Evolutionary conservation across 2,797 vertebrate genomes (phyloP).

Genomic region (Hirundo rustica): DNA sequence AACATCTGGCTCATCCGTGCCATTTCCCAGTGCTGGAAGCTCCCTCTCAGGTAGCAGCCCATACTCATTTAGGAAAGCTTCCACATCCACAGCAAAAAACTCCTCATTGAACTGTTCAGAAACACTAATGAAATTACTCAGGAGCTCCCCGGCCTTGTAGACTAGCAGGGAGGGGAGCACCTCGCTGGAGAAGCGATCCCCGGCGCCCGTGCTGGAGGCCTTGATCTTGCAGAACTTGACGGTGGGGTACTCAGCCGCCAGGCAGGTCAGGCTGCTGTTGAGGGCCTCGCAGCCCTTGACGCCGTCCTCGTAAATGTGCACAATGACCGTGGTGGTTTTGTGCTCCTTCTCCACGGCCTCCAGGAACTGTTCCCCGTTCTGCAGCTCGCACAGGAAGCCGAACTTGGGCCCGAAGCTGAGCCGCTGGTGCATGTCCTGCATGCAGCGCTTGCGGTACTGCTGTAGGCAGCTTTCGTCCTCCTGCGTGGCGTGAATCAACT

Average conservation of each 20-base stretch:
- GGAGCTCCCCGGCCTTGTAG: slow-evolving; percentile 93
- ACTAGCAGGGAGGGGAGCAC: slow-evolving; percentile 91
- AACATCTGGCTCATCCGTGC: slow-evolving; percentile 76
- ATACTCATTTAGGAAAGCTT: slow-evolving; percentile 94
- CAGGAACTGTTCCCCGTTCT: slow-evolving; percentile 86
- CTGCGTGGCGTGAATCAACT: slow-evolving; percentile 84
- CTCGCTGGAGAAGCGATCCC: slow-evolving; percentile 88
- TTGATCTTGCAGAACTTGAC: slow-evolving; percentile 97
- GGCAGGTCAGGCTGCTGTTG: slow-evolving; percentile 87
- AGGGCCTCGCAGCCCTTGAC: slow-evolving; percentile 89
- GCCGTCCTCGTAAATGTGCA: slow-evolving; percentile 89
- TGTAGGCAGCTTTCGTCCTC: slow-evolving; percentile 91
- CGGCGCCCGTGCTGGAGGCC: slow-evolving; percentile 86
- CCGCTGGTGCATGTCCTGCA: slow-evolving; percentile 96
- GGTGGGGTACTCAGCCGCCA: slow-evolving; percentile 86
- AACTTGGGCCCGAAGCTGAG: slow-evolving; percentile 94
- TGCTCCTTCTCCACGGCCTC: slow-evolving; percentile 93
- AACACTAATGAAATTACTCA: slow-evolving; percentile 92
- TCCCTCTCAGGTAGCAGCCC: slow-evolving; percentile 92
- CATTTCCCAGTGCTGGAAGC: slow-evolving; percentile 70
- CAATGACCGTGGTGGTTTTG: slow-evolving; percentile 87
- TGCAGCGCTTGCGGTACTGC: slow-evolving; percentile 92
- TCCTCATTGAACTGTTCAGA: slow-evolving; percentile 88
- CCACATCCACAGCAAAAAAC: slow-evolving; percentile 93
- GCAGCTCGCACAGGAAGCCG: slow-evolving; percentile 86